These are phyloP conservation scores for Ceratoteleas bidentatus DNA, from an alignment of 1,140 invertebrate species.

Conservation along the genomic window DNA sequence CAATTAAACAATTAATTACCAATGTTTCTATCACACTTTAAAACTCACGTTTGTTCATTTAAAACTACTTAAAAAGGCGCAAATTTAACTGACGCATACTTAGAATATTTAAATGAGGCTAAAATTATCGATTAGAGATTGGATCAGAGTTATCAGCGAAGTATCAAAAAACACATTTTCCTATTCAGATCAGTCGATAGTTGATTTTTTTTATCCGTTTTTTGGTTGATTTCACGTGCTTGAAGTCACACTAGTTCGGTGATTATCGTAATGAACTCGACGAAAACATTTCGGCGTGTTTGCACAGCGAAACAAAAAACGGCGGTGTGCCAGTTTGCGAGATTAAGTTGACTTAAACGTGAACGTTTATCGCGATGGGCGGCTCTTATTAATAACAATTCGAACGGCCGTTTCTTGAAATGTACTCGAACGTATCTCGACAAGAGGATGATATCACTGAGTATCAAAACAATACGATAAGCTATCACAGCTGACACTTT, in stretches of 20 bases:
- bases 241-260: background rate
- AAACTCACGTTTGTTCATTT: too few relatives aligned
- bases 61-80: too few relatives aligned
- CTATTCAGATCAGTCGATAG: too few relatives aligned
- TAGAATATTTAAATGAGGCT: too few relatives aligned
- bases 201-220: background rate
- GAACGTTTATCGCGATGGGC: background rate
- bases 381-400: conserved; percentile 10
- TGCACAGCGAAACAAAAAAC: background rate
- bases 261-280: background rate
- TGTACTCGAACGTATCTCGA: conserved; percentile 13
- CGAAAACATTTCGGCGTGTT: background rate
- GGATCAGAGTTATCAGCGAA: too few relatives aligned
- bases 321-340: background rate
- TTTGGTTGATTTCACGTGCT: background rate
- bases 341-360: background rate
- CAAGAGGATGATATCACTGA: conserved; percentile 17
- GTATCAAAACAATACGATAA: conserved; percentile 41
- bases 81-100: too few relatives aligned
- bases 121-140: too few relatives aligned
- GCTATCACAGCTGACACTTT: conserved; percentile 26
- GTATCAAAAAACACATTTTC: too few relatives aligned
- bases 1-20: too few relatives aligned
- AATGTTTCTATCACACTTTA: too few relatives aligned
- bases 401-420: background rate